Conservation (phyloP, 2,113 vertebrate genomes). For the Pomatostomus ruficeps region DNA sequence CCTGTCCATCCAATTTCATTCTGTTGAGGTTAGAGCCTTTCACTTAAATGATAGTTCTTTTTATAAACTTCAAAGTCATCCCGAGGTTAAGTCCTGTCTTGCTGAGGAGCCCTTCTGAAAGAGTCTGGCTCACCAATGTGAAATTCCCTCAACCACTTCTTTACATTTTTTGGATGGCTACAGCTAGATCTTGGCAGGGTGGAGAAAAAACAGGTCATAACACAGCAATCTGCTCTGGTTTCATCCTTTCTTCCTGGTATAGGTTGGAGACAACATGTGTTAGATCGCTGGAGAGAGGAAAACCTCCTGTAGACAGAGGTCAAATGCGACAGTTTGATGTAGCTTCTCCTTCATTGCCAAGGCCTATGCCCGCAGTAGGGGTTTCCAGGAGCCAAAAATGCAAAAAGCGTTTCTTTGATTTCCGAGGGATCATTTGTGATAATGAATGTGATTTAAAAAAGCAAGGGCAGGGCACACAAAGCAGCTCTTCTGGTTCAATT, state of each 20-base stretch:
- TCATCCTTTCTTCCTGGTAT: slow-evolving; percentile 35
- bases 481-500: background rate
- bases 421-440: background rate
- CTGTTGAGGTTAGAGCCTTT: slow-evolving; percentile 54
- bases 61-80: slow-evolving; percentile 70
- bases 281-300: slow-evolving; percentile 25
- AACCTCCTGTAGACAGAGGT: slow-evolving; percentile 2
- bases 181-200: slow-evolving; percentile 41
- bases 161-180: slow-evolving; percentile 12
- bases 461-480: background rate
- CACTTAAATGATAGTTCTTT: slow-evolving; percentile 66
- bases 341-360: slow-evolving; percentile 5
- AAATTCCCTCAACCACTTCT: slow-evolving; percentile 11
- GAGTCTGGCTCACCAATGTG: slow-evolving; percentile 40
- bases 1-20: slow-evolving; percentile 62
- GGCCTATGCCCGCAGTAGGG: background rate
- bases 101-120: slow-evolving; percentile 30
- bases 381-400: slow-evolving; percentile 8
- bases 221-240: slow-evolving; percentile 44
- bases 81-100: slow-evolving; percentile 59
- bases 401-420: background rate
- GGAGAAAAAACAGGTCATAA: slow-evolving; percentile 21
- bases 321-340: slow-evolving; percentile 2
- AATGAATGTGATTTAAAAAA: background rate
- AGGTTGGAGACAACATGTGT: background rate